A percentile compares a stretch with the other conserved stretches of the same genome.
Conservation (phyloP, 1,140 invertebrate species). For the Drosophila bipectinata region DNA sequence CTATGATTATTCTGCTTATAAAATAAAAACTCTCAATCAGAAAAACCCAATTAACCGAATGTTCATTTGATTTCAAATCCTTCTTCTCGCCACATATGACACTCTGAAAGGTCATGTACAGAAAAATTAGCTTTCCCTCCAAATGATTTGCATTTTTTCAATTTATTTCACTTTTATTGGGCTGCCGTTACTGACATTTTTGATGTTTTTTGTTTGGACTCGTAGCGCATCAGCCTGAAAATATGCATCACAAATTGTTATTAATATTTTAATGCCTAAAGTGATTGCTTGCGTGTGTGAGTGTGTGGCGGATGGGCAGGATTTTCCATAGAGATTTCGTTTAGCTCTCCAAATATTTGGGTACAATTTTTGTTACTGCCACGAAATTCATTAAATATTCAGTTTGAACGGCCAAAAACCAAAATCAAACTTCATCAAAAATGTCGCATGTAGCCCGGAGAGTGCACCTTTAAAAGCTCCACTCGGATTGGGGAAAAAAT, state of each 20-base stretch:
- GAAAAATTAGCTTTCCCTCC: constrained; percentile 31
- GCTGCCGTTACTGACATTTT: constrained; percentile 11
- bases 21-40: constrained; percentile 10
- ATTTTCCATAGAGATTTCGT: constrained; percentile 15
- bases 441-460: constrained; percentile 18
- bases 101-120: constrained; percentile 10
- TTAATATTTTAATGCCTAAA: constrained; percentile 76
- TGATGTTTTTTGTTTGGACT: constrained; percentile 26
- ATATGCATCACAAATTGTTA: constrained; percentile 73
- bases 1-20: not conserved
- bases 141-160: constrained; percentile 57
- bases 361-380: constrained; percentile 43
- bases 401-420: constrained; percentile 27
- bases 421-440: constrained; percentile 27
- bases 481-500: constrained; percentile 22
- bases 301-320: constrained; percentile 7
- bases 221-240: constrained; percentile 53
- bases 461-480: constrained; percentile 30
- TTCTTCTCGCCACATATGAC: constrained; percentile 10
- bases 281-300: constrained; percentile 28
- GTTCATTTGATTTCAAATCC: constrained; percentile 18
- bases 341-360: constrained; percentile 57
- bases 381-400: constrained; percentile 59
- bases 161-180: constrained; percentile 36
- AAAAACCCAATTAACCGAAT: constrained; percentile 1